phyloP scores from a whole-genome alignment of 2,888 invertebrate species.

The Pomacea canaliculata region DNA sequence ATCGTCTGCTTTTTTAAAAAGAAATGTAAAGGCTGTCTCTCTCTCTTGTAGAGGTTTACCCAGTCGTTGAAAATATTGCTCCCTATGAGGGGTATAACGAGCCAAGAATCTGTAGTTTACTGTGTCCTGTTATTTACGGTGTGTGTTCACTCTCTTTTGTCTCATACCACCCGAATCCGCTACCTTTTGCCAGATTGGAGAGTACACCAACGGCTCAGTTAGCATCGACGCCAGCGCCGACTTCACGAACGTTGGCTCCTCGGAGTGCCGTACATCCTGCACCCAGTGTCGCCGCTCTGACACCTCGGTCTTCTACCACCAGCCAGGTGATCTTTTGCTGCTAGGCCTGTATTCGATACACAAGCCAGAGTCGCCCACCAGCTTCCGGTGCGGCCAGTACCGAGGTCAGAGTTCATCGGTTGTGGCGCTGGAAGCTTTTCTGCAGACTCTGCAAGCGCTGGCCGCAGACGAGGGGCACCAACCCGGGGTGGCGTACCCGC shows the following conservation, averaged over 20 bases:
- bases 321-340: constrained; percentile 46
- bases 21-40: too few relatives aligned
- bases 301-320: constrained; percentile 37
- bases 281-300: constrained; percentile 36
- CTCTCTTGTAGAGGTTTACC: too few relatives aligned
- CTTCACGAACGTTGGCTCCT: constrained; percentile 14
- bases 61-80: too few relatives aligned
- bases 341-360: constrained; percentile 56
- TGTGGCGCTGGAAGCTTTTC: constrained; percentile 47
- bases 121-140: too few relatives aligned
- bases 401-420: constrained; percentile 24
- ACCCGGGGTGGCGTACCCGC: constrained; percentile 6
- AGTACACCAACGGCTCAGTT: constrained; percentile 18
- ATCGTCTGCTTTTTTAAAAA: too few relatives aligned
- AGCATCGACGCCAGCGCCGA: background rate
- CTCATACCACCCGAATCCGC: too few relatives aligned
- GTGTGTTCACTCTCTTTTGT: too few relatives aligned
- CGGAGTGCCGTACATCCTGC: constrained; percentile 37
- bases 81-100: too few relatives aligned
- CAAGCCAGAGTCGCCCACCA: constrained; percentile 30
- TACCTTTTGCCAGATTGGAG: constrained; percentile 8
- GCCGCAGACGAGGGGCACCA: constrained; percentile 36
- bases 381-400: constrained; percentile 36
- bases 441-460: constrained; percentile 40
- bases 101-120: too few relatives aligned